phyloP scores from a whole-genome alignment of 2,888 invertebrate genomes.

The Psylliodes chrysocephalus region DNA sequence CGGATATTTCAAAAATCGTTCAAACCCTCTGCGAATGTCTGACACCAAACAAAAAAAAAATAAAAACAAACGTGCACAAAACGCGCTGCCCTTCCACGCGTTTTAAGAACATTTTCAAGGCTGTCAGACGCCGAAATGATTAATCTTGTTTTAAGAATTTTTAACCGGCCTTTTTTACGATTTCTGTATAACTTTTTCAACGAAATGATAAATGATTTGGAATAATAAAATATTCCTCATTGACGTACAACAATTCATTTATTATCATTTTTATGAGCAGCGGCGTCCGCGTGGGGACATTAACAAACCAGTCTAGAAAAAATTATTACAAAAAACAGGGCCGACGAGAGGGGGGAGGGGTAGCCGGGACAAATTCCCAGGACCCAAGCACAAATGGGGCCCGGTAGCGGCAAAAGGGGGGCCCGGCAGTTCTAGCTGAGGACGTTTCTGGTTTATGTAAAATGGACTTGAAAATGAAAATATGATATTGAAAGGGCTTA shows the following conservation, averaged over 20 bases:
- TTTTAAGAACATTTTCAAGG: slow-evolving; percentile 49
- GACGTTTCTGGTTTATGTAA: no score
- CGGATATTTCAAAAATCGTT: slow-evolving; percentile 24
- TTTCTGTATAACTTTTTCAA: slow-evolving; percentile 54
- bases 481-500: no score
- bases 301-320: no score
- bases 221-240: slow-evolving; percentile 45
- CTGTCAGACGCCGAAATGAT: slow-evolving; percentile 55
- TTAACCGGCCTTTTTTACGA: slow-evolving; percentile 56
- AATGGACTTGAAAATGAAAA: no score
- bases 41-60: slow-evolving; percentile 27
- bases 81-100: slow-evolving; percentile 41
- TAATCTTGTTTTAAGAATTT: slow-evolving; percentile 57
- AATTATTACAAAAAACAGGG: no score
- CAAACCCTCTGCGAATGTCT: slow-evolving; percentile 21
- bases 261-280: slow-evolving; percentile 34
- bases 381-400: no score
- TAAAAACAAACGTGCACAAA: slow-evolving; percentile 39
- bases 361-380: no score
- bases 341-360: no score
- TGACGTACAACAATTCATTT: slow-evolving; percentile 47
- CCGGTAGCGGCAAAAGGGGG: no score
- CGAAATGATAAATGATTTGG: slow-evolving; percentile 46
- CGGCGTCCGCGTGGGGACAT: no score
- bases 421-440: no score